A percentile compares a stretch with the other conserved stretches of the same genome.
Conservation (phyloP, 2,888 invertebrate species). For the Boloria selene region DNA sequence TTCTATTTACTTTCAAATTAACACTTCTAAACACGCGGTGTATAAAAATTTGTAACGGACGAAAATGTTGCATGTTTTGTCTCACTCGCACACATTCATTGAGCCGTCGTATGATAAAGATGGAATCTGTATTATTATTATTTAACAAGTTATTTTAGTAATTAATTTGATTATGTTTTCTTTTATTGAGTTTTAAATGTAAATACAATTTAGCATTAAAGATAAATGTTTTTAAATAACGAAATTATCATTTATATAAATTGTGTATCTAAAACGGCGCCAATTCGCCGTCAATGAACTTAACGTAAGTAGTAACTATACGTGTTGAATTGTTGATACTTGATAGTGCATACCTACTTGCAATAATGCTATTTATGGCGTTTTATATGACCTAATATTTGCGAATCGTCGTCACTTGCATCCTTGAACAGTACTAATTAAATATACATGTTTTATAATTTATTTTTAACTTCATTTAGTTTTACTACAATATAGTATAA, state of each 20-base stretch:
- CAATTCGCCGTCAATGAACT: constrained; percentile 59
- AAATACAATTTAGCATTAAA: not conserved
- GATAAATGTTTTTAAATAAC: constrained; percentile 1
- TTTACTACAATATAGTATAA: not conserved
- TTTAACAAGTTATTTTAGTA: constrained; percentile 44
- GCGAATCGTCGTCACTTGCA: not conserved
- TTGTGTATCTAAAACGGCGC: constrained; percentile 48
- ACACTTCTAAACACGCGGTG: constrained; percentile 34
- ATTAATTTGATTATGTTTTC: constrained; percentile 28
- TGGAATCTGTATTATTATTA: constrained; percentile 50
- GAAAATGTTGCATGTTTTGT: constrained; percentile 49
- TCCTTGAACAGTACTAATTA: not conserved
- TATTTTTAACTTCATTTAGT: not conserved
- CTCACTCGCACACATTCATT: constrained; percentile 51
- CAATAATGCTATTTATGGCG: not conserved
- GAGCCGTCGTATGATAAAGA: constrained; percentile 46
- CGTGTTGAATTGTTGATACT: not conserved
- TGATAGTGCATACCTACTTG: constrained; percentile 20
- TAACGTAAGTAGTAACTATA: constrained; percentile 44
- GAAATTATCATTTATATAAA: not conserved
- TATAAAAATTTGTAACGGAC: constrained; percentile 48
- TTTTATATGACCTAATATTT: constrained; percentile 17
- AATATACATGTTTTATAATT: not conserved
- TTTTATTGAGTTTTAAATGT: constrained; percentile 6
- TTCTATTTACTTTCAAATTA: constrained; percentile 21